Percentiles rank a stretch among this genome's conserved stretches.
These are phyloP conservation scores for Brachionus plicatilis DNA, from an alignment of 1,140 invertebrate species.

Conservation along the genomic window DNA sequence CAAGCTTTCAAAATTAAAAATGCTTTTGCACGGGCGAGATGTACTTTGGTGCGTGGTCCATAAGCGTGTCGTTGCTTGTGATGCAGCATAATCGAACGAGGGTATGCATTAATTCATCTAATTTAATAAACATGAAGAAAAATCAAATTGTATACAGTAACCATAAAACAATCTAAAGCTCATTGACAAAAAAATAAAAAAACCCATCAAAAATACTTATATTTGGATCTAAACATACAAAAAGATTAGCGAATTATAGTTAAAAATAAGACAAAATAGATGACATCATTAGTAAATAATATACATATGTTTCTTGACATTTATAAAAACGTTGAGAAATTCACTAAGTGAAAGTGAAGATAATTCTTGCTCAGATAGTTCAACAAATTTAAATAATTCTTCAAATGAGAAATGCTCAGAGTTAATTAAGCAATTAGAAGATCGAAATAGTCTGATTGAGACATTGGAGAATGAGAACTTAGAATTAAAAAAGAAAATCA, in stretches of 20 bases:
- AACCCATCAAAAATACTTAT: too few relatives aligned
- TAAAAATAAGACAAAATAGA: too few relatives aligned
- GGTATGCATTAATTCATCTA: not conserved
- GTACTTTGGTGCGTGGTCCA: not conserved
- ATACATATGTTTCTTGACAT: too few relatives aligned
- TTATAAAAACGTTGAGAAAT: too few relatives aligned
- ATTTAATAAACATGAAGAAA: not conserved
- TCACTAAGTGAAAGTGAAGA: not conserved
- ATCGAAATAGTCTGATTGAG: not conserved
- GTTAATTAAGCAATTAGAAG: not conserved
- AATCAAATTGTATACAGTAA: too few relatives aligned
- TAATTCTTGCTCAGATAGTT: not conserved
- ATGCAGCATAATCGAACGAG: not conserved
- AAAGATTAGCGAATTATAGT: too few relatives aligned
- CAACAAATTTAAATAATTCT: not conserved
- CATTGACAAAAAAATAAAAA: not conserved
- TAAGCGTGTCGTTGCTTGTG: not conserved
- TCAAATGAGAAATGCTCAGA: not conserved
- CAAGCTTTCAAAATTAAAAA: not conserved
- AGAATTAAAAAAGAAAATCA: not conserved
- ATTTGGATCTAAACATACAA: too few relatives aligned
- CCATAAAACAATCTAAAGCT: not conserved
- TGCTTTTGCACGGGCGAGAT: not conserved
- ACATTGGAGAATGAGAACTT: not conserved
- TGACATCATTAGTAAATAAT: too few relatives aligned